These are phyloP conservation scores for Morus bassanus DNA, from an alignment of 2,797 vertebrate species.

Conservation along the genomic window DNA sequence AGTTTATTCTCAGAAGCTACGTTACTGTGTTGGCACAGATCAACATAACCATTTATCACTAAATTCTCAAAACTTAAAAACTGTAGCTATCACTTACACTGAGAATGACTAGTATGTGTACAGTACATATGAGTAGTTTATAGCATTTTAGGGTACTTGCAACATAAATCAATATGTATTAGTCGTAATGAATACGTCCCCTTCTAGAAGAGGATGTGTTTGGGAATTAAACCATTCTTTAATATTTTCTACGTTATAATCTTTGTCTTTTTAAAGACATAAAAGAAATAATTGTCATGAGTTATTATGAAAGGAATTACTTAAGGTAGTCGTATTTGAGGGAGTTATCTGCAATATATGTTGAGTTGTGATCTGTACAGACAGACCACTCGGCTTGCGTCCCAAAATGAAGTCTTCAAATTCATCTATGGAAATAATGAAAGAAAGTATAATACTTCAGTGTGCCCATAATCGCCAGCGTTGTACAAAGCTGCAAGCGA, in stretches of 20 bases:
- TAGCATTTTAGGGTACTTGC: not conserved
- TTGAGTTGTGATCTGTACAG: not conserved
- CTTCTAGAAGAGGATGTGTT: not conserved
- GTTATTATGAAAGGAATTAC: not conserved
- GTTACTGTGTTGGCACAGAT: slow-evolving; percentile 56
- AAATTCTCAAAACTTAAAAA: slow-evolving; percentile 48
- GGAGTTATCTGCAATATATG: not conserved
- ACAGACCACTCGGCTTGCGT: not conserved
- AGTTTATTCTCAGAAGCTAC: slow-evolving; percentile 68
- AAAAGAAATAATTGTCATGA: not conserved
- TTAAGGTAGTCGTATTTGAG: not conserved
- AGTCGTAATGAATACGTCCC: not conserved
- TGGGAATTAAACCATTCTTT: not conserved
- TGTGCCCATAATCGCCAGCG: not conserved
- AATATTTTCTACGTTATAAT: not conserved
- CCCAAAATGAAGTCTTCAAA: not conserved
- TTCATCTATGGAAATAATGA: not conserved
- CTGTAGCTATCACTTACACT: not conserved
- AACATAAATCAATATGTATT: not conserved
- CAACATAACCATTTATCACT: slow-evolving; percentile 66
- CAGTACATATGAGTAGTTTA: not conserved
- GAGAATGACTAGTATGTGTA: no score
- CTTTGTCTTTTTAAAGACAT: not conserved
- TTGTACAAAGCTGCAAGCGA: not conserved
- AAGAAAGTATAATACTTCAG: not conserved